Evolutionary conservation across 2,113 vertebrate genomes (phyloP).

Genomic region (Agelaius phoeniceus): DNA sequence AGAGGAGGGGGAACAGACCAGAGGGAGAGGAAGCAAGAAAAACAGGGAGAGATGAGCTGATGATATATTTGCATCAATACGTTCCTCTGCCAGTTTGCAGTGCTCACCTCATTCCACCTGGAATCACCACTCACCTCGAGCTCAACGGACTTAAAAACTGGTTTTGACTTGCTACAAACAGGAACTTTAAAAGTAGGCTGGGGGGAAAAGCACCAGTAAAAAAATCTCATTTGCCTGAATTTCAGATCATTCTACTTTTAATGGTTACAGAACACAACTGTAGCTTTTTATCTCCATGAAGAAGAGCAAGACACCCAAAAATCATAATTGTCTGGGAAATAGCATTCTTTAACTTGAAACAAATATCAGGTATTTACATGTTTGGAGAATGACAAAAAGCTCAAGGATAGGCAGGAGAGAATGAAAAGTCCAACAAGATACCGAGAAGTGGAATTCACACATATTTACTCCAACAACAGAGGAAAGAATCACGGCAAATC

Average conservation of each 20-base stretch:
- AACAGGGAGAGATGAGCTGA: neutral
- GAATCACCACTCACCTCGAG: neutral
- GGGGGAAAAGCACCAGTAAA: neutral
- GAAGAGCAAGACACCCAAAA: neutral
- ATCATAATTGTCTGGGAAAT: neutral
- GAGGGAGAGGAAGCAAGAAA: neutral
- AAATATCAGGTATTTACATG: neutral
- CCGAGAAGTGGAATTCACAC: neutral
- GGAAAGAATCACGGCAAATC: neutral
- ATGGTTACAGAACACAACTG: neutral
- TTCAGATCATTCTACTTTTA: neutral
- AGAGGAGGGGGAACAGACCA: neutral
- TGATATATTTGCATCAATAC: neutral
- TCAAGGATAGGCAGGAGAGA: neutral
- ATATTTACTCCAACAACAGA: neutral
- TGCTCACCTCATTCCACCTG: accelerated
- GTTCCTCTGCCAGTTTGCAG: neutral
- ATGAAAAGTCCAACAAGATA: neutral
- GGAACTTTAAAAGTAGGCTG: neutral
- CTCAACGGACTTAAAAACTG: accelerated
- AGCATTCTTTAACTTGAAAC: neutral
- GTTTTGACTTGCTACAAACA: neutral
- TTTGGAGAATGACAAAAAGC: neutral
- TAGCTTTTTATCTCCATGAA: neutral
- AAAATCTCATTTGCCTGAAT: neutral